These are phyloP conservation scores for Anorthoa munda DNA, from an alignment of 2,888 invertebrate genomes.

Conservation along the genomic window DNA sequence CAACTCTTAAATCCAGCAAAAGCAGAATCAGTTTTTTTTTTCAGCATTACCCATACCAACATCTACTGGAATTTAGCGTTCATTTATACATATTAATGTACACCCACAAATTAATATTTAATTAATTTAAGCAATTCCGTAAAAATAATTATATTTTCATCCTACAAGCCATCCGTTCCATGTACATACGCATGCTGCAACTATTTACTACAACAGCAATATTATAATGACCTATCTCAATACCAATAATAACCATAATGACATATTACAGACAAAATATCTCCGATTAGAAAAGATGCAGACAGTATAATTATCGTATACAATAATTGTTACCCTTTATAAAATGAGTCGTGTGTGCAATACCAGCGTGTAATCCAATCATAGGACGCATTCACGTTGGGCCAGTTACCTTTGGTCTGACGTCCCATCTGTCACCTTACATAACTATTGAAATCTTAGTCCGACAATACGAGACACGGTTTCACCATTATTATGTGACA, in stretches of 20 bases:
- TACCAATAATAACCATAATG: conserved; percentile 45
- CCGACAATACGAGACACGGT: conserved; percentile 58
- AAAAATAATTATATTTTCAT: too few species aligned
- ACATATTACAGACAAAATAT: conserved; percentile 23
- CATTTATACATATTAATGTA: too few species aligned
- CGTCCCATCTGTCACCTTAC: conserved; percentile 70
- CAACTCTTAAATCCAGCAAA: too few species aligned
- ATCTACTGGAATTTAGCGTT: too few species aligned
- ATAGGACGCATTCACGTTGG: conserved; percentile 61
- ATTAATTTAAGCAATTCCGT: background rate
- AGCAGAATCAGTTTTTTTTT: too few species aligned
- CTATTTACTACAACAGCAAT: conserved; percentile 14
- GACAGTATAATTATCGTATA: conserved; percentile 42
- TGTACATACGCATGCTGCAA: background rate
- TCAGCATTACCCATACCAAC: too few species aligned
- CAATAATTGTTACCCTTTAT: conserved; percentile 62
- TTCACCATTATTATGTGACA: conserved; percentile 67
- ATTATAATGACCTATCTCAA: conserved; percentile 12
- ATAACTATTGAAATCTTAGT: conserved; percentile 67
- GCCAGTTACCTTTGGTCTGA: conserved; percentile 69
- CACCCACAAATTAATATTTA: too few species aligned
- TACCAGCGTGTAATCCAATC: conserved; percentile 60
- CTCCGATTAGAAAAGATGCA: conserved; percentile 40
- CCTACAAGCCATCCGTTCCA: too few species aligned
- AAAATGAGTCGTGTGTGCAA: conserved; percentile 52